Evolutionary conservation across 2,797 vertebrate genomes (phyloP).

Genomic region (Hozukius guyotensis): DNA sequence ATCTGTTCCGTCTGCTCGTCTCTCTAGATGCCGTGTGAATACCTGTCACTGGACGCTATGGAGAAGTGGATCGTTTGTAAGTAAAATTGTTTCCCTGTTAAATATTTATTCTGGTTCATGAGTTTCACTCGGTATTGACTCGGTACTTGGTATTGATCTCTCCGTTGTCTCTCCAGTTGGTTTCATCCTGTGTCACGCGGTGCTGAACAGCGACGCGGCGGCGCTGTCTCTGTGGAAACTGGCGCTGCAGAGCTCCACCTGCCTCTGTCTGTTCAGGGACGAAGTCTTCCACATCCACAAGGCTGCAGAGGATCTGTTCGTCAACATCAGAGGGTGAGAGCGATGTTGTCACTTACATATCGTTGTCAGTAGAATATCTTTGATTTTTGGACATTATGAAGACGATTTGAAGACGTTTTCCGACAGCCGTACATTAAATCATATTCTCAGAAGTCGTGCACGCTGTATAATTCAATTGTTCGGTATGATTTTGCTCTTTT

Average conservation of each 20-base stretch:
- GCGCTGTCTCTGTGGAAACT: constrained; percentile 96
- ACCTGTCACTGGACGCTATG: constrained; percentile 96
- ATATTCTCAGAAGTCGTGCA: neutral
- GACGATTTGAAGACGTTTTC: neutral
- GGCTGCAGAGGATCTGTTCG: constrained; percentile 96
- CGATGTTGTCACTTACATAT: neutral
- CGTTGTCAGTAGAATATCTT: neutral
- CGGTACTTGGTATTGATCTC: neutral
- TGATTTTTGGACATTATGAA: no score
- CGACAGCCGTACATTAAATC: neutral
- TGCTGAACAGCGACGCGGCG: constrained; percentile 91
- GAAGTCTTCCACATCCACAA: constrained; percentile 99
- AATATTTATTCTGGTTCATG: neutral
- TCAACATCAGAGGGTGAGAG: constrained; percentile 93
- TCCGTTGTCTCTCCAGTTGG: constrained; percentile 84
- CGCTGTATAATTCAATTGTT: neutral
- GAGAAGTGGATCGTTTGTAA: constrained; percentile 99
- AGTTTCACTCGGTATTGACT: neutral
- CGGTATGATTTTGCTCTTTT: neutral
- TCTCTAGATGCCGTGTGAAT: constrained; percentile 97
- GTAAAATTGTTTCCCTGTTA: constrained; percentile 61
- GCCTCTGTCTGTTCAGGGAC: constrained; percentile 96
- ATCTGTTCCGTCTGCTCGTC: neutral
- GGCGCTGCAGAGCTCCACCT: constrained; percentile 98
- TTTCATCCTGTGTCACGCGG: constrained; percentile 95